Base-by-base conservation (phyloP, 2,797 vertebrate species). In the Myioborus miniatus region DNA sequence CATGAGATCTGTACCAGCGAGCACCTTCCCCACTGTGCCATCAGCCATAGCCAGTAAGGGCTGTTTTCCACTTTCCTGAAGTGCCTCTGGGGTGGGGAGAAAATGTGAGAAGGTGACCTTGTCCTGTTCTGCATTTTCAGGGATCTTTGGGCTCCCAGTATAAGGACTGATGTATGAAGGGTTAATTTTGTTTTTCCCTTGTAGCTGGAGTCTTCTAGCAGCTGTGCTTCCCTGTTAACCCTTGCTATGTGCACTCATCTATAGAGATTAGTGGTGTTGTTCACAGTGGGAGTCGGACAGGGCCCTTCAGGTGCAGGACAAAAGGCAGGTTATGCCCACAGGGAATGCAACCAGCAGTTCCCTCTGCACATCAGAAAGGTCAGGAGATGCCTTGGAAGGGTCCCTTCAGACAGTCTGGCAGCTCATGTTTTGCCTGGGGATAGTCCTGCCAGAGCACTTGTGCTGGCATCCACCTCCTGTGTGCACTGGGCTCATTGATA, bases 391-490 rank as follows among this genome's bases (percentile, higher is more conserved):
- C 41, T 84, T 36, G 47, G 17, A 65, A 65, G 67, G 37, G 26
- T 7, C 15, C 27, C n/a, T 55, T 52, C 11, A 11, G 81, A 6
- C 1, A 30, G 41, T 30, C 37, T 24, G 36, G 60, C 39, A 74
- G 29, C n/a, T 7, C 0, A 0, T 46, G 30, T 6, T 11, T 68
- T 47, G 60, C 68, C 55, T 4, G 3, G 11, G 18, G 15, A 32
- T 59, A 0, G 0, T 55, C 60, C 50, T 60, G 32, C 62, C 19
- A 6, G 22, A 76, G 36, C 27, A 3, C 32, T 62, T 44, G 56
- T 71, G 34, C 62, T 59, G 63, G 62, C 53, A 62, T 30, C 15
- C 15, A 22, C 17, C 43, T 75, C 47, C 34, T 4, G 0, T 5
- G 70, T 55, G 56, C 59, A 8, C 15, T 19, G 86, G 41, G 24